These are phyloP conservation scores for Callopanchax toddi DNA, from an alignment of 2,113 vertebrate species.

Conservation along the genomic window DNA sequence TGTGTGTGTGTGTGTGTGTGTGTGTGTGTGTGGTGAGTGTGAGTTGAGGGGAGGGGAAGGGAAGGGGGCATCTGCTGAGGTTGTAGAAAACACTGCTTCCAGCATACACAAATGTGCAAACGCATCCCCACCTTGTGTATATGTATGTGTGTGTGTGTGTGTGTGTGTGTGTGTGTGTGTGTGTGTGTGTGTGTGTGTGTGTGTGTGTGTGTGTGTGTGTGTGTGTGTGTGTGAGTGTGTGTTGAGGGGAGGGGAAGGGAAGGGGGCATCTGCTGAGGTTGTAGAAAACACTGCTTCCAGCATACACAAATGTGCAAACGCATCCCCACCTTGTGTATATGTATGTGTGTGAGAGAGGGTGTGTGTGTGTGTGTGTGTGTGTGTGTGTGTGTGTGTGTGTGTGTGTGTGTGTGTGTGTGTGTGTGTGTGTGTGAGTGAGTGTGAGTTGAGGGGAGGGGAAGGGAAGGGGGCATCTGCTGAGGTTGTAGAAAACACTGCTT, in stretches of 20 bases:
- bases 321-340: no score
- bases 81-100: conserved; percentile 75
- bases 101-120: conserved; percentile 78
- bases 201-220: no score
- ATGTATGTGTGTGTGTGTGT: no score
- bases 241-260: conserved; percentile 28
- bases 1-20: no score
- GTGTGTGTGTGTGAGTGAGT: neutral
- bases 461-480: conserved; percentile 72
- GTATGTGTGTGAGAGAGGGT: no score
- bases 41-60: conserved; percentile 29
- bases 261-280: conserved; percentile 76
- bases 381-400: no score
- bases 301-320: conserved; percentile 77
- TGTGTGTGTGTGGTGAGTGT: no score
- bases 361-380: no score
- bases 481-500: conserved; percentile 76
- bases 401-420: no score
- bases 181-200: conserved; percentile 11
- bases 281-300: conserved; percentile 75
- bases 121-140: no score
- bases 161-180: no score
- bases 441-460: conserved; percentile 28
- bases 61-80: conserved; percentile 74
- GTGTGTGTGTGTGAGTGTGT: neutral